phyloP scores from a whole-genome alignment of 2,797 vertebrate species.

The Siniperca scherzeri region DNA sequence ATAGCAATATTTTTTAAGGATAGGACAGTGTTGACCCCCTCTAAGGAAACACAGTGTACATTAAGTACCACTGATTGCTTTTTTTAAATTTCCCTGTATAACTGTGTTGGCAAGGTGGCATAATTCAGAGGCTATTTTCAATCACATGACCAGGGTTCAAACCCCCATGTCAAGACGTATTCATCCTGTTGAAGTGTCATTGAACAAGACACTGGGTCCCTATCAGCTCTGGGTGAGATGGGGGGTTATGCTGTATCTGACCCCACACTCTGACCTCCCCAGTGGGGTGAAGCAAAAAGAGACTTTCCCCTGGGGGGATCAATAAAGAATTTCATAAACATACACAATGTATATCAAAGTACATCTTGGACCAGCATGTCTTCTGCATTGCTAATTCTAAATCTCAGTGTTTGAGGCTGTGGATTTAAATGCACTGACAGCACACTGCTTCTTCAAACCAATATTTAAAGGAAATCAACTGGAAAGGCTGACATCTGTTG shows the following conservation, averaged over 20 bases:
- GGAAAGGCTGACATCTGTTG: slow-evolving; percentile 86
- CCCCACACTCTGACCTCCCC: slow-evolving; percentile 57
- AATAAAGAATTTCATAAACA: slow-evolving; percentile 72
- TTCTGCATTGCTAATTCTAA: slow-evolving; percentile 61
- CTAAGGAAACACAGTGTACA: slow-evolving; percentile 6
- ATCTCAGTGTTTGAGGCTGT: slow-evolving; percentile 42
- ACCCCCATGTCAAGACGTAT: slow-evolving; percentile 49
- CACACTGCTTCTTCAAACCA: slow-evolving; percentile 14
- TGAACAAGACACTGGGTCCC: slow-evolving; percentile 54
- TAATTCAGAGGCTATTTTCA: slow-evolving; percentile 46
- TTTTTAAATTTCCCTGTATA: slow-evolving; percentile 12
- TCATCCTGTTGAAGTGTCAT: slow-evolving; percentile 53
- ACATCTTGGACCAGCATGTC: slow-evolving; percentile 50
- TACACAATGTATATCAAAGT: slow-evolving; percentile 77
- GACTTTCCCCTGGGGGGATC: slow-evolving; percentile 58
- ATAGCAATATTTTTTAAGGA: slow-evolving; percentile 47
- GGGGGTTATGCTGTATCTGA: slow-evolving; percentile 40
- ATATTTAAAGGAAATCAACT: slow-evolving; percentile 57
- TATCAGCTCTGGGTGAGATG: slow-evolving; percentile 38
- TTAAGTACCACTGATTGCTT: neutral
- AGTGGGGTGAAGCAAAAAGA: slow-evolving; percentile 35
- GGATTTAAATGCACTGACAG: slow-evolving; percentile 36
- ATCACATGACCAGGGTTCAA: slow-evolving; percentile 55
- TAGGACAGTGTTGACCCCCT: slow-evolving; percentile 31
- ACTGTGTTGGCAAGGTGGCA: slow-evolving; percentile 19